Evolutionary conservation across 2,113 vertebrate species (phyloP).

Genomic region (Lota lota): DNA sequence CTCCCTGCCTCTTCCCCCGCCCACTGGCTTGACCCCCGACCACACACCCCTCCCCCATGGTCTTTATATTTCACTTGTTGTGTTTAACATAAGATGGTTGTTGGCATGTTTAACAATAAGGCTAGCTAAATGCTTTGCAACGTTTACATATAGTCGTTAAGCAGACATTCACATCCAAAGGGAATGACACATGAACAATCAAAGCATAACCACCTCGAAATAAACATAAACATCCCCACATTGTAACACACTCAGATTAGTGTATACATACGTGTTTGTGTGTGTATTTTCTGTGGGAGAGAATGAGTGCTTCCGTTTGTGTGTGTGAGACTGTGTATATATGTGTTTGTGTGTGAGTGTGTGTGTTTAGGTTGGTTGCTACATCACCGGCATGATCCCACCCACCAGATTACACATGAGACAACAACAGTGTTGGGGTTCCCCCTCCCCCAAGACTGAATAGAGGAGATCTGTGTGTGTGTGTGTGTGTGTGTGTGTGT

Average conservation of each 20-base stretch:
- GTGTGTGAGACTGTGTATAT: background rate
- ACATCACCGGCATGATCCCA: constrained; percentile 34
- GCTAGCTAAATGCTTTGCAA: no score
- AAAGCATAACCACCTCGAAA: no score
- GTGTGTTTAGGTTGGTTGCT: constrained; percentile 42
- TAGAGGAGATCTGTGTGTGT: constrained; percentile 2
- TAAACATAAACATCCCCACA: no score
- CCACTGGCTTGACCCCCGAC: background rate
- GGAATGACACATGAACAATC: no score
- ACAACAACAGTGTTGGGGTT: constrained; percentile 48
- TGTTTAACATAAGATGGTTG: no score
- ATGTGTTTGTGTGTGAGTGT: background rate
- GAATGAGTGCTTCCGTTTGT: background rate
- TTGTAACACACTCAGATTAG: background rate
- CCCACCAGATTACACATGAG: constrained; percentile 56
- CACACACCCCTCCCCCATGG: constrained; percentile 7
- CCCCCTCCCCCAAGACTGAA: constrained; percentile 34
- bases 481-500: constrained; percentile 14
- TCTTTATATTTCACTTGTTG: constrained; percentile 35
- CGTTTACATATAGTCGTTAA: no score
- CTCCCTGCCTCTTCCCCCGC: background rate
- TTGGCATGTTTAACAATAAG: no score
- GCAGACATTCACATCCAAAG: no score
- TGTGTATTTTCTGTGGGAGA: background rate
- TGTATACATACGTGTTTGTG: background rate